Base-by-base conservation (phyloP, 2,888 invertebrate species). In the Brachyptera risi region DNA sequence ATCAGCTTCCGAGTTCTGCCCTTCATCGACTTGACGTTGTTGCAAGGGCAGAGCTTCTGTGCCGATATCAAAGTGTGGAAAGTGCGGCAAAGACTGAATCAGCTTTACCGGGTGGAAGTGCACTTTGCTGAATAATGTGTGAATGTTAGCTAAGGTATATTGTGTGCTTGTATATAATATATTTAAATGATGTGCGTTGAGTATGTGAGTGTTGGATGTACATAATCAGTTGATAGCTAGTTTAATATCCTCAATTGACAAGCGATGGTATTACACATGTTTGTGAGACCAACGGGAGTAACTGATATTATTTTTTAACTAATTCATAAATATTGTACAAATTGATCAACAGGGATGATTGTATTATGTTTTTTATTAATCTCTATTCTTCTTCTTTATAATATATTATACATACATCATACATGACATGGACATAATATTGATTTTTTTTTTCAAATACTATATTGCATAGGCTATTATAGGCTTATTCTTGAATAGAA, bases 271-370 rank as follows among this genome's bases (percentile, higher is more conserved):
- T 9, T 17, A 19, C 15, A 31, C 17, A 31, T n/a, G 35, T 54
- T 54, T 21, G 21, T 7, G 35, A 27, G n/a, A 23, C 54, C 54
- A 9, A 54, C 35, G 19, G 21, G n/a, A 17, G 21, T 54, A 51
- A 54, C 54, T 54, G 54, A 54, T 54, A 54, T 54, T 54, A 54
- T 54, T 54, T 47, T 51, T 54, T 54, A 54, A 54, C 54, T 54
- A 54, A 54, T 54, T 54, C 54, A 54, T 54, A n/a, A n/a, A n/a
- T n/a, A 54, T 54, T 54, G 54, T 31, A 54, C 35, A 35, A 35
- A 37, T 54, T 35, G 31, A 51, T 17, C 11, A 19, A 17, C 19
- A 9, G 15, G 19, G 19, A 44, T 44, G 44, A 37, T 37, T 13
- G 37, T 24, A 35, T 17, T 35, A 37, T 11, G 21, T 13, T 7